Evolutionary conservation across 2,888 invertebrate species (phyloP).

Genomic region (Lumbricus terrestris): DNA sequence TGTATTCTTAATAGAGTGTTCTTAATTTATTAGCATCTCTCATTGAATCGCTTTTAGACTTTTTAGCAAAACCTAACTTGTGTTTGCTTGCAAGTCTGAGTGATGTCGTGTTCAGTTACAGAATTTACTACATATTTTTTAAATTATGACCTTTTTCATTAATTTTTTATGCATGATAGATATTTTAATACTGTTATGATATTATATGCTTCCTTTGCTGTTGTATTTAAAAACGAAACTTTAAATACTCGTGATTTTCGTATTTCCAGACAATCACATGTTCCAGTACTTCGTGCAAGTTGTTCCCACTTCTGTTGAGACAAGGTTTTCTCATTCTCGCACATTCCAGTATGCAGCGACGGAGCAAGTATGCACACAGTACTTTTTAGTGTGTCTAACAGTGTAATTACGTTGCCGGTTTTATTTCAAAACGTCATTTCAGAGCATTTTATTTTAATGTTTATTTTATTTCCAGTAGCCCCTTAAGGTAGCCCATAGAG

Average conservation of each 20-base stretch:
- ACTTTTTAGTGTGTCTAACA: not conserved
- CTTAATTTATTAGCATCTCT: not conserved
- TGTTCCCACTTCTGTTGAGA: conserved; percentile 85
- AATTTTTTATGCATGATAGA: not conserved
- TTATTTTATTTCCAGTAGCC: too few relatives aligned
- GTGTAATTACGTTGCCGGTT: not conserved
- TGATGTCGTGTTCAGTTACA: not conserved
- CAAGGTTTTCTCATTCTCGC: conserved; percentile 51
- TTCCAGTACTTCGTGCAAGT: conserved; percentile 94
- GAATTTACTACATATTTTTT: not conserved
- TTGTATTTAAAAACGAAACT: not conserved
- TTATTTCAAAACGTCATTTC: too few relatives aligned
- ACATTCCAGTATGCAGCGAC: conserved; percentile 92
- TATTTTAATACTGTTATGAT: not conserved
- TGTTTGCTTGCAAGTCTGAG: not conserved
- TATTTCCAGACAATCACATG: conserved; percentile 69
- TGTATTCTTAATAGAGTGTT: too few relatives aligned
- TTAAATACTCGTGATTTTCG: not conserved
- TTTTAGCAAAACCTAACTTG: not conserved
- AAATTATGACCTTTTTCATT: not conserved
- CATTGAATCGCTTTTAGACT: not conserved
- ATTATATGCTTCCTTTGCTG: not conserved
- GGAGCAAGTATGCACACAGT: conserved; percentile 65
- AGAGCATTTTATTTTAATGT: too few relatives aligned
- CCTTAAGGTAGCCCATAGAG: too few relatives aligned